These are phyloP conservation scores for Andrena camellia DNA, from an alignment of 2,888 invertebrate species.

Conservation along the genomic window DNA sequence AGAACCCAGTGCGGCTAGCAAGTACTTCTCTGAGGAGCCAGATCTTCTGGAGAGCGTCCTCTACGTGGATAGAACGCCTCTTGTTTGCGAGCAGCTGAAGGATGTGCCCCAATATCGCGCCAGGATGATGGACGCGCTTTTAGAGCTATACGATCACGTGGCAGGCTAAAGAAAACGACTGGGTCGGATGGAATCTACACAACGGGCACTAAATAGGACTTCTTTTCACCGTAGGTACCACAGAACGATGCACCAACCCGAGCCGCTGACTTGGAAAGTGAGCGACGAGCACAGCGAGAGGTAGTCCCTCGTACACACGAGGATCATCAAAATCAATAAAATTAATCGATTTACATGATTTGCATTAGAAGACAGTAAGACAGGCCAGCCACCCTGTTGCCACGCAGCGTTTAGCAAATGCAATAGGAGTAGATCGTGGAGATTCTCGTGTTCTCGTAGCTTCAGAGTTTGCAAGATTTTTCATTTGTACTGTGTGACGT, in stretches of 20 bases:
- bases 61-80: conserved; percentile 75
- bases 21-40: conserved; percentile 72
- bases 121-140: conserved; percentile 74
- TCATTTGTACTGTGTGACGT: no score
- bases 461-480: no score
- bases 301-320: background rate
- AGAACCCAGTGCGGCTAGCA: conserved; percentile 70
- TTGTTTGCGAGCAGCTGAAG: conserved; percentile 72
- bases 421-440: background rate
- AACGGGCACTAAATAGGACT: conserved; percentile 24
- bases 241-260: conserved; percentile 3
- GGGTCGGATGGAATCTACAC: background rate
- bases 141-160: conserved; percentile 73
- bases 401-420: background rate
- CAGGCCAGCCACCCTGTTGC: background rate
- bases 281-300: conserved; percentile 22
- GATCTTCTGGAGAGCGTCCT: conserved; percentile 71
- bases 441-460: background rate
- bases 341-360: background rate
- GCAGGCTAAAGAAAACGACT: conserved; percentile 14
- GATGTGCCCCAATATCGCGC: conserved; percentile 68
- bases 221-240: conserved; percentile 32
- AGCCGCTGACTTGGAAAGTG: conserved; percentile 53
- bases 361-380: background rate
- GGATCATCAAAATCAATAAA: background rate